Conservation (phyloP, 2,113 vertebrate genomes). For the Laterallus jamaicensis region DNA sequence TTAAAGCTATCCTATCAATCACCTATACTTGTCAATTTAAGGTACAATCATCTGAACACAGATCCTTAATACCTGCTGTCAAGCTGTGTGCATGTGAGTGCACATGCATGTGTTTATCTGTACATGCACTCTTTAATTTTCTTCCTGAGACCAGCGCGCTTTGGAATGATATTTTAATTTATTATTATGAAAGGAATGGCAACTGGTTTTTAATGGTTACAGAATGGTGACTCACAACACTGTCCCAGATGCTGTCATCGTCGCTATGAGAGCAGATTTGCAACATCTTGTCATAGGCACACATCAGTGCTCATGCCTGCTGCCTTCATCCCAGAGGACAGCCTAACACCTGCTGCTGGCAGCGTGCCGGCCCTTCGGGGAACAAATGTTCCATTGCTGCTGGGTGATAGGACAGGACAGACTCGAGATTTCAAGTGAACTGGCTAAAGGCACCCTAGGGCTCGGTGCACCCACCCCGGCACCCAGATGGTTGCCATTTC, state of each 20-base stretch:
- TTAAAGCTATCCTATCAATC: not conserved
- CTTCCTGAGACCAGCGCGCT: constrained; percentile 27
- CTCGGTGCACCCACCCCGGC: constrained; percentile 56
- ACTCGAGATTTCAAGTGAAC: constrained; percentile 79
- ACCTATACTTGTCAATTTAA: constrained; percentile 18
- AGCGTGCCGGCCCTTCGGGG: constrained; percentile 77
- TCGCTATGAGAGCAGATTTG: constrained; percentile 79
- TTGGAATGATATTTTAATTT: constrained; percentile 76
- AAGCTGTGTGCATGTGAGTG: not conserved
- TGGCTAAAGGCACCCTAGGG: constrained; percentile 80
- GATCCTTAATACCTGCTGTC: not conserved
- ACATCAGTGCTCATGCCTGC: constrained; percentile 87
- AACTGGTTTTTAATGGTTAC: constrained; percentile 81
- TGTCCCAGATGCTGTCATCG: constrained; percentile 82
- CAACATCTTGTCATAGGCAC: constrained; percentile 85
- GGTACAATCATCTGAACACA: not conserved
- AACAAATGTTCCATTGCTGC: constrained; percentile 82
- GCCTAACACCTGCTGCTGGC: constrained; percentile 91
- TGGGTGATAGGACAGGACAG: constrained; percentile 83
- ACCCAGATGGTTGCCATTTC: constrained; percentile 79
- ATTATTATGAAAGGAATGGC: constrained; percentile 69
- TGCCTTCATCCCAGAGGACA: constrained; percentile 84
- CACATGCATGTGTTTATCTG: not conserved
- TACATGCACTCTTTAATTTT: not conserved
- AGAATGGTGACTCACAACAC: constrained; percentile 75